Evolutionary conservation across 2,888 invertebrate species (phyloP), one percentile per base, ranked within the genome.

Genomic region (Rotaria sp.): DNA sequence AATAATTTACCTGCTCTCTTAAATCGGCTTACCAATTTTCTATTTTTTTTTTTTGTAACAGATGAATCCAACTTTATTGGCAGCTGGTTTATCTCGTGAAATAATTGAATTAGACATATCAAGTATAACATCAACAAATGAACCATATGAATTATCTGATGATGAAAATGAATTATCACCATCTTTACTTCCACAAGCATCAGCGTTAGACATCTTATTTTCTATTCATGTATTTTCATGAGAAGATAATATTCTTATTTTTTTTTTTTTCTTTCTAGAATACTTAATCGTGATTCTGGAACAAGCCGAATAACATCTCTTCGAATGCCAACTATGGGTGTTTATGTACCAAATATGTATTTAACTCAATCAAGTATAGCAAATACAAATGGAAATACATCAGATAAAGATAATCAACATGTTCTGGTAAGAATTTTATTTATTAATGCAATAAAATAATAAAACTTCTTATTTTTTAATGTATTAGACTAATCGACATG

Each of bases 21-120:
- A 45, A 11, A 45, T 50, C 15, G n/a, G n/a, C n/a, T n/a, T n/a
- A 15, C 10, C 1, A 50, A 1, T 4, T 50, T 10, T 13, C 1
- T 50, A 18, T 50, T 50, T 50, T 15, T 50, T 50, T 50, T 1
- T 50, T 50, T 45, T 8, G 87, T 87, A 88, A 30, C 88, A 91
- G 91, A 90, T 90, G 41, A 91, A 90, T 88, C 88, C 89, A 85
- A 90, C 89, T 87, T 89, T 89, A 84, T 93, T 99, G 88, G 95
- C 96, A 0, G 93, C 99, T 88, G 96, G 97, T 13, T 99, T 97
- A 84, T 95, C 96, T 0, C 94, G 96, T 87, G 99, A 99, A 92
- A 94, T 99, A 24, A 96, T 98, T 90, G 99, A 99, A 92, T 94
- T 99, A 94, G 97, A 98, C 92, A 96, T 99, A 89, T 95, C 96